Conservation (phyloP, 2,888 invertebrate genomes). For the Brachycybe producta region DNA sequence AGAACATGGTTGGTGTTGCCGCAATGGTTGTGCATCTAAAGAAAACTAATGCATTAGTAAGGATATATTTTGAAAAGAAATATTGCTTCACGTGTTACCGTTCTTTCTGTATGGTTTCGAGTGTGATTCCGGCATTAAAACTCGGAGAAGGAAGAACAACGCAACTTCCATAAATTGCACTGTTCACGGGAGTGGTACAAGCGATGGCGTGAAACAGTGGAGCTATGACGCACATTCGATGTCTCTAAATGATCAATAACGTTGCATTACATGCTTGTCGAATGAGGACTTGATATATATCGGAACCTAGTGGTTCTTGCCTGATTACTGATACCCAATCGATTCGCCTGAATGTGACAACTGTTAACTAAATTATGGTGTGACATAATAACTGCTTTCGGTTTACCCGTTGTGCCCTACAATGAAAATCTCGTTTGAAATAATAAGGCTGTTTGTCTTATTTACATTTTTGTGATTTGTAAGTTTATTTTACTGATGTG, state of each 20-base stretch:
- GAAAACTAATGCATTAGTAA: too few species aligned
- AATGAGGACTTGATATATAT: too few species aligned
- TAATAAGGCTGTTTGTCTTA: neutral
- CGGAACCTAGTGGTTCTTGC: too few species aligned
- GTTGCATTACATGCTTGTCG: too few species aligned
- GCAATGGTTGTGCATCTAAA: too few species aligned
- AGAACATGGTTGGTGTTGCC: too few species aligned
- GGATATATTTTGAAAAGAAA: too few species aligned
- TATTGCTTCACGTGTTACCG: too few species aligned
- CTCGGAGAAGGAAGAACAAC: slow-evolving; percentile 36
- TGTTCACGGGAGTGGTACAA: slow-evolving; percentile 44
- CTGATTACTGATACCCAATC: neutral
- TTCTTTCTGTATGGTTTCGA: slow-evolving; percentile 51
- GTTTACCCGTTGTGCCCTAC: slow-evolving; percentile 61
- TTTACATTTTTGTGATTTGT: neutral
- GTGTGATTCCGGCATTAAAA: slow-evolving; percentile 37
- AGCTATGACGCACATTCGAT: neutral
- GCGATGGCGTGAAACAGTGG: slow-evolving; percentile 76
- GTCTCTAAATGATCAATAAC: too few species aligned
- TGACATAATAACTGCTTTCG: slow-evolving; percentile 58
- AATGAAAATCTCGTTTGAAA: slow-evolving; percentile 9
- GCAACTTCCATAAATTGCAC: slow-evolving; percentile 27
- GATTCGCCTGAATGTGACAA: neutral
- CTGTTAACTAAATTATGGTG: slow-evolving; percentile 63
- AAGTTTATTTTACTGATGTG: slow-evolving; percentile 46